Conservation (phyloP, 2,888 invertebrate species). For the Melanotus villosus region DNA sequence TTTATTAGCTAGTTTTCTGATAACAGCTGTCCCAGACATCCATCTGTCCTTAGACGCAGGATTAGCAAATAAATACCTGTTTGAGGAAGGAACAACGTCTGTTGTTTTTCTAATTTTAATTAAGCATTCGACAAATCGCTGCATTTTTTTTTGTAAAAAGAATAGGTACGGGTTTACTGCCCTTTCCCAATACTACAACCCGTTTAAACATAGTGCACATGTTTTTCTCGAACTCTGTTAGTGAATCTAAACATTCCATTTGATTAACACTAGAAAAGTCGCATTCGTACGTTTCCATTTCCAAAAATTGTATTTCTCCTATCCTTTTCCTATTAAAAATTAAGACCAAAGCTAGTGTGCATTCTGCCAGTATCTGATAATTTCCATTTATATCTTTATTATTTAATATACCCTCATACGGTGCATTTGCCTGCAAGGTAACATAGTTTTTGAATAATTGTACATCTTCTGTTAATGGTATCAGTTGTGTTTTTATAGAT, state of each 20-base stretch:
- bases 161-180: slow-evolving; percentile 35
- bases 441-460: too few relatives aligned
- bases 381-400: too few relatives aligned
- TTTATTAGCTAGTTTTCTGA: slow-evolving; percentile 36
- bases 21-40: slow-evolving; percentile 31
- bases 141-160: slow-evolving; percentile 30
- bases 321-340: slow-evolving; percentile 21
- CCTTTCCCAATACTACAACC: slow-evolving; percentile 34
- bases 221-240: slow-evolving; percentile 24
- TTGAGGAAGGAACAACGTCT: slow-evolving; percentile 28
- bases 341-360: neutral
- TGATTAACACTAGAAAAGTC: neutral
- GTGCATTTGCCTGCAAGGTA: too few relatives aligned
- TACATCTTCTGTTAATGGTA: too few relatives aligned
- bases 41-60: slow-evolving; percentile 33
- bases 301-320: slow-evolving; percentile 30
- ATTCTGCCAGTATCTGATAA: slow-evolving; percentile 18
- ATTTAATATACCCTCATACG: too few relatives aligned
- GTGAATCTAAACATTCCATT: slow-evolving; percentile 30
- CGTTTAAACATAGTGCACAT: slow-evolving; percentile 25
- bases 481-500: too few relatives aligned
- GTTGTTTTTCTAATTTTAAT: slow-evolving; percentile 29
- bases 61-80: slow-evolving; percentile 43
- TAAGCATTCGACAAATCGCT: slow-evolving; percentile 16
- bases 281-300: slow-evolving; percentile 19